Conservation (phyloP, 2,888 invertebrate species). For the Chymomyza fuscimana region DNA sequence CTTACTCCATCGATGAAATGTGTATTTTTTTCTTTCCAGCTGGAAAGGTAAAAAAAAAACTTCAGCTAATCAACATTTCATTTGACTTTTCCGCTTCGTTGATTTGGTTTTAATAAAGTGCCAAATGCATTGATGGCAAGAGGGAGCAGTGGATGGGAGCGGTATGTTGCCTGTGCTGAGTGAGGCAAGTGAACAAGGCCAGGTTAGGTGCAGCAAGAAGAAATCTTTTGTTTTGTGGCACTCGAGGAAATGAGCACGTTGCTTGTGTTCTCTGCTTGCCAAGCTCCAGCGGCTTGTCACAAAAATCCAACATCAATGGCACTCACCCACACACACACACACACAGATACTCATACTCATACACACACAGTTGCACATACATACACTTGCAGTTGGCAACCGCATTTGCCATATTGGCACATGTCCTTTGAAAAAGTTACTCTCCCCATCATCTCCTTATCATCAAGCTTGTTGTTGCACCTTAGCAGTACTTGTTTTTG, state of each 20-base stretch:
- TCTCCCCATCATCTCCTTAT: background rate
- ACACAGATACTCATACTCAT: background rate
- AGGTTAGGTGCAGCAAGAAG: conserved; percentile 50
- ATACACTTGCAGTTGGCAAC: conserved; percentile 43
- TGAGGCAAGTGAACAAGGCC: conserved; percentile 4
- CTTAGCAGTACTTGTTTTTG: background rate
- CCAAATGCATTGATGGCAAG: conserved; percentile 54
- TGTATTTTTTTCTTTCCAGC: background rate
- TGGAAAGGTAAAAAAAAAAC: background rate
- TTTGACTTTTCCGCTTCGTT: conserved; percentile 72
- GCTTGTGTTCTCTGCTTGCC: background rate
- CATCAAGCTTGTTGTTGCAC: background rate
- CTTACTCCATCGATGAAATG: background rate
- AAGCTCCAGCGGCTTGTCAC: conserved; percentile 20
- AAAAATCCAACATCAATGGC: conserved; percentile 51
- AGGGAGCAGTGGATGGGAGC: background rate
- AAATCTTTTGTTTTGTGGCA: conserved; percentile 69
- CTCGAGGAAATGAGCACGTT: conserved; percentile 70
- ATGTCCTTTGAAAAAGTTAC: conserved; percentile 61
- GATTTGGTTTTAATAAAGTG: conserved; percentile 73
- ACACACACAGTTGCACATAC: conserved; percentile 3
- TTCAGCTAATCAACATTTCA: conserved; percentile 63
- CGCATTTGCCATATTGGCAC: conserved; percentile 72
- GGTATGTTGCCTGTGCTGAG: background rate
- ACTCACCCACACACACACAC: conserved; percentile 27